Evolutionary conservation across 2,888 invertebrate species (phyloP).

Genomic region (Drosophila fungiperda): DNA sequence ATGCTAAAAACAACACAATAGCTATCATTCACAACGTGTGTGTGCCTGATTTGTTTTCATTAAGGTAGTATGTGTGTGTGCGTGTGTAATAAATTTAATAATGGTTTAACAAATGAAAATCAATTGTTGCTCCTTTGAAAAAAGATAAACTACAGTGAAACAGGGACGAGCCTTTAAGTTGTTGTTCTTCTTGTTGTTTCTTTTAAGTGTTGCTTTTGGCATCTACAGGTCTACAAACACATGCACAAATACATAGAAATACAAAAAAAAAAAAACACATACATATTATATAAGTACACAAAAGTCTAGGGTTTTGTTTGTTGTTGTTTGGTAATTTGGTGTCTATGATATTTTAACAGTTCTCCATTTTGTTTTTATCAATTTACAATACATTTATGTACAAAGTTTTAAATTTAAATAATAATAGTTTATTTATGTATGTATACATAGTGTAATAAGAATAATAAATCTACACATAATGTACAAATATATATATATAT

Average conservation of each 20-base stretch:
- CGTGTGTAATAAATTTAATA: constrained; percentile 51
- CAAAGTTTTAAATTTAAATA: constrained; percentile 61
- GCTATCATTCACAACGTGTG: constrained; percentile 53
- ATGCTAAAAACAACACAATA: constrained; percentile 38
- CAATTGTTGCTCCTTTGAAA: constrained; percentile 35
- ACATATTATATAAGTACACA: constrained; percentile 50
- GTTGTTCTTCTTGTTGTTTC: constrained; percentile 34
- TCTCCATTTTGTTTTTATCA: constrained; percentile 22
- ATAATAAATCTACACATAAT: constrained; percentile 58
- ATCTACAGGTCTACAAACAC: constrained; percentile 15
- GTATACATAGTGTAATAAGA: constrained; percentile 42
- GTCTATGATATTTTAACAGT: constrained; percentile 65
- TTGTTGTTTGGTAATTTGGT: constrained; percentile 56
- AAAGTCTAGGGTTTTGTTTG: constrained; percentile 33
- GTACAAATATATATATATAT: constrained; percentile 47
- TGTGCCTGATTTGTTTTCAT: constrained; percentile 31
- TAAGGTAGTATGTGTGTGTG: constrained; percentile 22
- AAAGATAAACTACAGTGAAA: constrained; percentile 30
- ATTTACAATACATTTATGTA: constrained; percentile 75
- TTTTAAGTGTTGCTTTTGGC: constrained; percentile 24
- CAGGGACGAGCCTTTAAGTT: constrained; percentile 21
- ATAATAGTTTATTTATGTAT: constrained; percentile 26
- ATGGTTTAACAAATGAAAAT: constrained; percentile 56
- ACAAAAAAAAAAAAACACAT: constrained; percentile 12
- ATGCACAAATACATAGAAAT: constrained; percentile 31